phyloP scores from a whole-genome alignment of 2,888 invertebrate species.

The Epiblema foenella region DNA sequence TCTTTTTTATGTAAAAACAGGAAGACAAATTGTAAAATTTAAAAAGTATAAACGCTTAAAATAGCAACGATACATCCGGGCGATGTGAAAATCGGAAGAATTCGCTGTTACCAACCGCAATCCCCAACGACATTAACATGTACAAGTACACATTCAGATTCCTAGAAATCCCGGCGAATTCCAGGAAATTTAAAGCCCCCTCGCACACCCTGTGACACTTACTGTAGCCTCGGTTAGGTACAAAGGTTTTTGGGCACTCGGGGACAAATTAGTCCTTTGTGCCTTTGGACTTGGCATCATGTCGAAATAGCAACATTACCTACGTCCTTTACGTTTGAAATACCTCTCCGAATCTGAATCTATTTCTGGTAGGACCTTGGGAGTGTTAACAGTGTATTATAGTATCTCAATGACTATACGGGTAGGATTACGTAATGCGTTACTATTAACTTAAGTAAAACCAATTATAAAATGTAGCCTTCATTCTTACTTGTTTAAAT shows the following conservation, averaged over 20 bases:
- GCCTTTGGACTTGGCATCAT: neutral
- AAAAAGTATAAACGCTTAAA: no score
- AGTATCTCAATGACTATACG: neutral
- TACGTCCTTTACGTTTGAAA: neutral
- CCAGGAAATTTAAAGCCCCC: neutral
- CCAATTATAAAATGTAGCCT: no score
- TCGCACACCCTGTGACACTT: neutral
- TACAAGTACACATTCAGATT: constrained; percentile 1
- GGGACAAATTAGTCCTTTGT: neutral
- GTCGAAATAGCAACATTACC: neutral
- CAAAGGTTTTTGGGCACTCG: neutral
- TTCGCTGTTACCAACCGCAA: neutral
- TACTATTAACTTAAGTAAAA: no score
- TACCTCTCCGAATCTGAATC: neutral
- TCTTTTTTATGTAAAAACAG: no score
- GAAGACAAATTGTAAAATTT: no score
- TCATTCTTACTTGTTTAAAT: no score
- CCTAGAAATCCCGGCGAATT: neutral
- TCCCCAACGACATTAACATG: constrained; percentile 11
- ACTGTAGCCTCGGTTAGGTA: neutral
- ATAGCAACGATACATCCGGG: neutral
- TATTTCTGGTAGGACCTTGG: neutral
- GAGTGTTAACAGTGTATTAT: neutral
- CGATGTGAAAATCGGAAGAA: neutral
- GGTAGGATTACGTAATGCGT: no score